Evolutionary conservation across 1,140 invertebrate species (phyloP), one percentile per base, ranked within the genome.

Genomic region (Augochlora pura): DNA sequence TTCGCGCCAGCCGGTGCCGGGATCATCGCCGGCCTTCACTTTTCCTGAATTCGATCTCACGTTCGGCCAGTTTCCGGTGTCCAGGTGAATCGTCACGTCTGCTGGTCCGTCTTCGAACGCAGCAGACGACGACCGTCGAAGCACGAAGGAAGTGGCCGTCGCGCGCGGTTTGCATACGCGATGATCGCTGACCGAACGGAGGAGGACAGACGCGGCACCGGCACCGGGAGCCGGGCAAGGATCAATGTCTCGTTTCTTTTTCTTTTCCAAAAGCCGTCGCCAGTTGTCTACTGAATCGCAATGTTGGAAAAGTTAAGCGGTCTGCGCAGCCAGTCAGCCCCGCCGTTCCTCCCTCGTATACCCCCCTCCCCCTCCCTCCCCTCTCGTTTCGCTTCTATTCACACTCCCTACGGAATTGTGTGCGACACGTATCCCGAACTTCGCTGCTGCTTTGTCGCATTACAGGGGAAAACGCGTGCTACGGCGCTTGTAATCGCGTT

Each of bases 61-160:
- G 78, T 80, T 80, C 75, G 52, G n/a, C 32, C 65, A 64, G 63
- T 60, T 82, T 82, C 81, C 77, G 81, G 71, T 73, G 81, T 74
- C 49, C 25, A 64, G 25, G 39, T 57, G 23, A 82, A 80, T 82
- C 71, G 66, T 60, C 79, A 66, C 46, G 60, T 57, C 54, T 57
- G 21, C 54, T n/a, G 49, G 49, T 5, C 1, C 49, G 49, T 52
- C 49, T 52, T 52, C 49, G 49, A 52, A 52, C 54, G n/a, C 21
- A n/a, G 62, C 49, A 21, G 57, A 38, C 60, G 80, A 77, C 60
- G 63, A 76, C 79, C 66, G 80, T 72, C 83, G 79, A 69, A 70
- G 83, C 64, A 80, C 81, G 81, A 42, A 85, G 83, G 83, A 85
- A 85, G 81, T 85, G 23, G 77, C 46, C 39, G 21, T 54, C 23